Conservation (phyloP, 2,888 invertebrate species). For the Pristionchus exspectatus region DNA sequence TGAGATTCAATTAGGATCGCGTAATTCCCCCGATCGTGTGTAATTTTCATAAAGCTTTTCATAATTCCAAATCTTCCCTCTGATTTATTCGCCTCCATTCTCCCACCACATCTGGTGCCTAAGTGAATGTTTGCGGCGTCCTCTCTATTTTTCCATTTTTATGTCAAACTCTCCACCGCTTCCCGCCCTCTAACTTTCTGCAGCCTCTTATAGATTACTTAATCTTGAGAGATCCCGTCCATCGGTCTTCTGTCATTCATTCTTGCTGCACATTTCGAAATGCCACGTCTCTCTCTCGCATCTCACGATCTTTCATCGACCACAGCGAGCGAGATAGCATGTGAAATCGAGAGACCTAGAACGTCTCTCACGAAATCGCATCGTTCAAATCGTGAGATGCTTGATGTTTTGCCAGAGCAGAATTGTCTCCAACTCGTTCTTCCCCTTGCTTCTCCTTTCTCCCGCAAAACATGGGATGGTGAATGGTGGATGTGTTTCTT, state of each 20-base stretch:
- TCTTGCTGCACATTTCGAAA: background rate
- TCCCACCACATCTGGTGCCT: slow-evolving; percentile 30
- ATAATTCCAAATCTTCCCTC: no score
- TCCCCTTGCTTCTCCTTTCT: background rate
- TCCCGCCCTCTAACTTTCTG: background rate
- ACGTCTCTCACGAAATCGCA: slow-evolving; percentile 5
- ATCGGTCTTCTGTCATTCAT: slow-evolving; percentile 31
- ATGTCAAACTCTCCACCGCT: background rate
- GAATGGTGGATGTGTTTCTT: background rate
- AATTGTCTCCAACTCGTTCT: background rate
- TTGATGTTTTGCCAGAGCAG: slow-evolving; percentile 13
- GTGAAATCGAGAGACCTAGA: background rate
- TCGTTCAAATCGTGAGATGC: background rate
- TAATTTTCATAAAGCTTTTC: background rate
- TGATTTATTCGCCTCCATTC: background rate
- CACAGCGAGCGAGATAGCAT: background rate
- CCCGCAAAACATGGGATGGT: background rate
- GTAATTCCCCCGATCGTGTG: no score
- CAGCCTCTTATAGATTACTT: background rate
- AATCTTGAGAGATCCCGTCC: background rate
- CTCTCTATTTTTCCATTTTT: background rate
- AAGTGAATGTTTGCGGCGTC: background rate
- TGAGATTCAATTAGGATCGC: no score
- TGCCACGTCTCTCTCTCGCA: background rate
- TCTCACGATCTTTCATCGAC: background rate